Evolutionary conservation across 1,140 invertebrate genomes (phyloP).

Genomic region (Drosophila arizonae): DNA sequence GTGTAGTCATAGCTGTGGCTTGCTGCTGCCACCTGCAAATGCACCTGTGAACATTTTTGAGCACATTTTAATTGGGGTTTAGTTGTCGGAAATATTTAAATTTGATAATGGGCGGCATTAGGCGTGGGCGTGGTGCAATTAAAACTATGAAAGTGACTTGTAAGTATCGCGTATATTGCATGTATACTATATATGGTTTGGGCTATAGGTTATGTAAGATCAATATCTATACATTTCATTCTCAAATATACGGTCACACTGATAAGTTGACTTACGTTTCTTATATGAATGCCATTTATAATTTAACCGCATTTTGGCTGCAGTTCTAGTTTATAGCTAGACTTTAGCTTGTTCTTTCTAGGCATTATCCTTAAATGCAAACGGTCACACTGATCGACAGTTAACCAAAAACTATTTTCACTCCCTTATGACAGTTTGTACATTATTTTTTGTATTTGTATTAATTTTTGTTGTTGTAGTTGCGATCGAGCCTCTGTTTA

Average conservation of each 20-base stretch:
- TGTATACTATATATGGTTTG: no score
- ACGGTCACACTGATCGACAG: constrained; percentile 14
- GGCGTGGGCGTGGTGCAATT: background rate
- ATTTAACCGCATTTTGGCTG: no score
- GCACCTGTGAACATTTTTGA: constrained; percentile 22
- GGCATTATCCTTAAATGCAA: background rate
- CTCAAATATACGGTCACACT: no score
- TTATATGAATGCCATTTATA: no score
- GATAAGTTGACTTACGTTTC: no score
- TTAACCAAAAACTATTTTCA: background rate
- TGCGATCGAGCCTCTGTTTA: constrained; percentile 36
- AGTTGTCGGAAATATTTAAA: constrained; percentile 1
- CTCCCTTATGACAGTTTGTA: constrained; percentile 34
- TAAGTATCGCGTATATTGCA: background rate
- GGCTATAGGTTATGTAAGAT: no score
- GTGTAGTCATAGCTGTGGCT: constrained; percentile 10
- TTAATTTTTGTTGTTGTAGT: background rate
- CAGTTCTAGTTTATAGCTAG: no score
- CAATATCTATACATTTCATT: no score
- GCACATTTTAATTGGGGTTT: constrained; percentile 6
- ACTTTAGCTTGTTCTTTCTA: background rate
- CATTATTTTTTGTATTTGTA: background rate
- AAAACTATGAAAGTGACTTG: background rate
- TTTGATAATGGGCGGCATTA: background rate
- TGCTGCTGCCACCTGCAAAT: constrained; percentile 16